Percentiles rank a stretch among this genome's conserved stretches.
These are phyloP conservation scores for Steinernema scapterisci DNA, from an alignment of 2,888 invertebrate genomes.

Conservation along the genomic window DNA sequence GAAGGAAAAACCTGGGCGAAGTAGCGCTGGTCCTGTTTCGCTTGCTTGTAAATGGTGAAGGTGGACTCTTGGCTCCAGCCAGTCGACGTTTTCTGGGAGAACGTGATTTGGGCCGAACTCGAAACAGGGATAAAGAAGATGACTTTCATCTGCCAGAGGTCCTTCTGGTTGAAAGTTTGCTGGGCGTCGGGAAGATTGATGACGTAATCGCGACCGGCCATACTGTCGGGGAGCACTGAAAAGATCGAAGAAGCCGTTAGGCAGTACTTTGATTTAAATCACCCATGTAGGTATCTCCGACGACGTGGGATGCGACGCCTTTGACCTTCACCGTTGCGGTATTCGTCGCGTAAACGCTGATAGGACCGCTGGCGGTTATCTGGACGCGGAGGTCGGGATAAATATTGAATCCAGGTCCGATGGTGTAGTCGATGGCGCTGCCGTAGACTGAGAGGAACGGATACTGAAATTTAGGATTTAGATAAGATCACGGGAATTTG, in stretches of 20 bases:
- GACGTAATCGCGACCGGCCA: slow-evolving; percentile 32
- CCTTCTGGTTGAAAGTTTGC: not conserved
- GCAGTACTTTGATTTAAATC: no score
- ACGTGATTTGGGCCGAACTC: not conserved
- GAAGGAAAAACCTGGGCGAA: slow-evolving; percentile 8
- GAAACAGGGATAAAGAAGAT: slow-evolving; percentile 5
- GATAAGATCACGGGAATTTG: not conserved
- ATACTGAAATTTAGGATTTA: not conserved
- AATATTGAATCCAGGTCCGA: slow-evolving; percentile 14
- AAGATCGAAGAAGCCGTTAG: no score
- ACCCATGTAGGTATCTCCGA: slow-evolving; percentile 18
- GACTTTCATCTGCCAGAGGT: slow-evolving; percentile 32
- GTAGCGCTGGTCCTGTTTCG: not conserved
- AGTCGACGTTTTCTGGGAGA: not conserved
- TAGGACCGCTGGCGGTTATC: not conserved
- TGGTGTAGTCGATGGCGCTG: not conserved
- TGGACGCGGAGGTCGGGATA: slow-evolving; percentile 24
- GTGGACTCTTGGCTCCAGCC: no score
- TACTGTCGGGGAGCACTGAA: slow-evolving; percentile 35
- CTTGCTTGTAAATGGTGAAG: not conserved
- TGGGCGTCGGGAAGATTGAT: slow-evolving; percentile 27
- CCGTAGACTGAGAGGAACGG: no score
- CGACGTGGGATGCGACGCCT: not conserved
- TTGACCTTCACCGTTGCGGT: not conserved
- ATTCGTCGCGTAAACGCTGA: slow-evolving; percentile 18